Evolutionary conservation across 2,113 vertebrate species (phyloP), one percentile per base, ranked within the genome.

Genomic region (Recurvirostra avosetta): DNA sequence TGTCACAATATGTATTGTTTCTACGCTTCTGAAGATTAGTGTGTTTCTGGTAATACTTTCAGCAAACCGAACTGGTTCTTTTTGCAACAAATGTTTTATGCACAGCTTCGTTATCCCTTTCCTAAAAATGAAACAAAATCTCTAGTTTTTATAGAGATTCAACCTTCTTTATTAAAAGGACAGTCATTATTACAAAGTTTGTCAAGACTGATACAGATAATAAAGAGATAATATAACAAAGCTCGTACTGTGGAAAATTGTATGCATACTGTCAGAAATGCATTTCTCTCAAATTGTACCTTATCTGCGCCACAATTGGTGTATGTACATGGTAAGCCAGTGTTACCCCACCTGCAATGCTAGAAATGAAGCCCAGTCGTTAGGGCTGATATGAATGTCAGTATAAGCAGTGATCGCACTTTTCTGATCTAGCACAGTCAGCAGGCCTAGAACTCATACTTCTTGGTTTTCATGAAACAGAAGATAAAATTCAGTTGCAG

Each of bases 51-150:
- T 96, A 94, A 55, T 50, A 25, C 43, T 87, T 94, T 59, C 29
- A 20, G 72, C 58, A 95, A 86, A 58, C 47, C 56, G 56, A 95
- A 84, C 65, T 80, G 53, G 19, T 81, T 38, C 59, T 67, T 88
- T 90, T 80, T 91, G 65, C 49, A 95, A 12, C 15, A 68, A 30
- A 56, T 58, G 23, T 95, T 97, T 93, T 62, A 53, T 77, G 18
- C 25, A 8, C 86, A 93, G 11, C 74, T 88, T 95, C 62, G 70
- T 86, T 94, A 76, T 90, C 72, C 71, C 70, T 97, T 97, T 94
- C 84, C 94, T 78, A 74, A 88, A 95, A 97, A 95, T 76, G 94
- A 94, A 97, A 50, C 45, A 84, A 71, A 79, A 94, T 92, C 40
- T 85, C 45, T 72, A 55, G 27, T 92, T 93, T 92, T 91, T 93